phyloP scores from a whole-genome alignment of 1,140 invertebrate species.

The Diprion similis region DNA sequence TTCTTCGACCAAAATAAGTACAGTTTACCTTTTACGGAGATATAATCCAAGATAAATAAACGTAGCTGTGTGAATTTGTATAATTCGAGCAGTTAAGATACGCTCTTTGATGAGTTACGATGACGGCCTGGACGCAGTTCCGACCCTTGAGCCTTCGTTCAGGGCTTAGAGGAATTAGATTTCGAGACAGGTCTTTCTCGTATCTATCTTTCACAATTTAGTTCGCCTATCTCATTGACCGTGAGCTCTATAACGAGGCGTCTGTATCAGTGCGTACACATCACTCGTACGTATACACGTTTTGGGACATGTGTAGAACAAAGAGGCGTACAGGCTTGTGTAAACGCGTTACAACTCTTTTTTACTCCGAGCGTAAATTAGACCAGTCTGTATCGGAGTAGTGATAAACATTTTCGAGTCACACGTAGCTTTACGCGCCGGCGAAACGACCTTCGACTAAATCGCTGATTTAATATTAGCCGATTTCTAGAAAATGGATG shows the following conservation, averaged over 20 bases:
- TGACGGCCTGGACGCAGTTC: no score
- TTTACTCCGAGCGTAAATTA: neutral
- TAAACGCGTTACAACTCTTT: neutral
- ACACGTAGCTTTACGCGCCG: neutral
- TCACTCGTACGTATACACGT: neutral
- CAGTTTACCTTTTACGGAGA: no score
- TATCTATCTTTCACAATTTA: neutral
- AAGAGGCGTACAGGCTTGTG: no score
- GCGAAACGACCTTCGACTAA: neutral
- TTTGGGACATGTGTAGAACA: no score
- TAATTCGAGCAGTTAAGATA: no score
- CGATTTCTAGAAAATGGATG: neutral
- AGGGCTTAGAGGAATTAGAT: neutral
- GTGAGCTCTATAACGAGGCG: neutral
- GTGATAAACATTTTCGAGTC: neutral
- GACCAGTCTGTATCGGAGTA: slow-evolving; percentile 5
- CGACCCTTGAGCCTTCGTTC: no score
- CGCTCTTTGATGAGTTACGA: no score
- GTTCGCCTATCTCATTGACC: neutral
- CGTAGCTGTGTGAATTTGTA: no score
- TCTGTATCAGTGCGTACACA: neutral
- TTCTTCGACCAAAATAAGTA: no score
- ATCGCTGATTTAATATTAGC: neutral
- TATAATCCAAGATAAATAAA: no score
- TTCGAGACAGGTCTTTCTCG: neutral